phyloP scores from a whole-genome alignment of 2,888 invertebrate genomes.

The Trilocha varians region DNA sequence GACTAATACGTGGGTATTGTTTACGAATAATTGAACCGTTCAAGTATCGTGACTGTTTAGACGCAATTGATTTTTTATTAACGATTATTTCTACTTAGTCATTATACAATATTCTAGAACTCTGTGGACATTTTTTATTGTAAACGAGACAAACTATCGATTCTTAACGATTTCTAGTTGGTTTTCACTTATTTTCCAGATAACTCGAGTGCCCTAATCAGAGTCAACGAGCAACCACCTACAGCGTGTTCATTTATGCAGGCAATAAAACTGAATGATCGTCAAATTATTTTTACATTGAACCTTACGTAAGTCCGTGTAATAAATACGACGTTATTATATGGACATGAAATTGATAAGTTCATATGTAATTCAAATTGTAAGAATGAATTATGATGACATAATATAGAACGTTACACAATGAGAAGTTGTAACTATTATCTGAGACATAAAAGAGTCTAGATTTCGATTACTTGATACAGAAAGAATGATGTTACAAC shows the following conservation, averaged over 20 bases:
- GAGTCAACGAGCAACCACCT: neutral
- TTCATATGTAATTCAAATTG: slow-evolving; percentile 2
- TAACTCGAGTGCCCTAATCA: no score
- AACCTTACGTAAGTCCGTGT: neutral
- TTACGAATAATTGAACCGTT: neutral
- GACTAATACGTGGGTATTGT: neutral
- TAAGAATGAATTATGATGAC: slow-evolving; percentile 3
- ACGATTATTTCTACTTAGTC: no score
- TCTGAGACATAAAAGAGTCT: slow-evolving; percentile 11
- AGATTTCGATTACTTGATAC: slow-evolving; percentile 23
- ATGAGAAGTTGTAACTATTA: slow-evolving; percentile 10
- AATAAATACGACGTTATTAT: slow-evolving; percentile 4
- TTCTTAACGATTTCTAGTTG: no score
- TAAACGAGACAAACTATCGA: no score
- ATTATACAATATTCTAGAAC: no score
- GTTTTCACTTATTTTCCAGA: no score
- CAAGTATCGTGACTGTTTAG: neutral
- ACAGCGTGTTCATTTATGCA: neutral
- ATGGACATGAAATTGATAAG: slow-evolving; percentile 3
- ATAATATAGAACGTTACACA: slow-evolving; percentile 5
- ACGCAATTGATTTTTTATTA: neutral
- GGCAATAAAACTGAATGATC: neutral
- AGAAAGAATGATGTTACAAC: slow-evolving; percentile 11
- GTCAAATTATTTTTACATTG: neutral
- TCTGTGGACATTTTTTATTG: no score